Conservation (phyloP, 2,113 vertebrate genomes). For the Misgurnus mizolepis region DNA sequence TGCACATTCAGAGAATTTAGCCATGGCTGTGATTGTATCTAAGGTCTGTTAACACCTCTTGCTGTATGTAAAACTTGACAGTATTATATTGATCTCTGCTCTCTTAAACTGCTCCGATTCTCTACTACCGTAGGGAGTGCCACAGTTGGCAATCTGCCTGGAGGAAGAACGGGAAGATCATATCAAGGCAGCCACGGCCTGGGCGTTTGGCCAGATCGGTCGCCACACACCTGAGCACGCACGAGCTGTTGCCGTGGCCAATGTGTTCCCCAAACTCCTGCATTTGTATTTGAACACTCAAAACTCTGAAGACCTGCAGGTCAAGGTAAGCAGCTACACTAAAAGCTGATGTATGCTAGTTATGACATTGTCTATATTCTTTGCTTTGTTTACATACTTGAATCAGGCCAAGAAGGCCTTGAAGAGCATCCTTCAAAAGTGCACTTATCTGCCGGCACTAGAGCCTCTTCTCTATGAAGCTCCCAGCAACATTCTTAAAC, state of each 20-base stretch:
- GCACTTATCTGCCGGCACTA: slow-evolving; percentile 83
- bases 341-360: neutral
- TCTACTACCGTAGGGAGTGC: slow-evolving; percentile 81
- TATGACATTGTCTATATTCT: neutral
- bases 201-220: slow-evolving; percentile 90
- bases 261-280: slow-evolving; percentile 81
- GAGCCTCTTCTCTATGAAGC: slow-evolving; percentile 89
- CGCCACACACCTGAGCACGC: slow-evolving; percentile 87
- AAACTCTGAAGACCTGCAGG: slow-evolving; percentile 89
- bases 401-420: slow-evolving; percentile 86
- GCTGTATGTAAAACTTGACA: neutral
- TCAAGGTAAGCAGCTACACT: slow-evolving; percentile 77
- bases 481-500: slow-evolving; percentile 88
- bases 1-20: slow-evolving; percentile 88
- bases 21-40: slow-evolving; percentile 91
- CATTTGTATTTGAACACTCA: slow-evolving; percentile 79
- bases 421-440: slow-evolving; percentile 90
- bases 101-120: neutral
- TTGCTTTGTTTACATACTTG: slow-evolving; percentile 56
- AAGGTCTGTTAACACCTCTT: slow-evolving; percentile 75
- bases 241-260: slow-evolving; percentile 77
- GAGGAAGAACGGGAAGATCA: slow-evolving; percentile 88
- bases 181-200: slow-evolving; percentile 87
- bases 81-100: no score
- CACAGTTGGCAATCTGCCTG: slow-evolving; percentile 85